Base-by-base conservation (phyloP, 1,140 invertebrate species). In the Alviniconcha marisindica region DNA sequence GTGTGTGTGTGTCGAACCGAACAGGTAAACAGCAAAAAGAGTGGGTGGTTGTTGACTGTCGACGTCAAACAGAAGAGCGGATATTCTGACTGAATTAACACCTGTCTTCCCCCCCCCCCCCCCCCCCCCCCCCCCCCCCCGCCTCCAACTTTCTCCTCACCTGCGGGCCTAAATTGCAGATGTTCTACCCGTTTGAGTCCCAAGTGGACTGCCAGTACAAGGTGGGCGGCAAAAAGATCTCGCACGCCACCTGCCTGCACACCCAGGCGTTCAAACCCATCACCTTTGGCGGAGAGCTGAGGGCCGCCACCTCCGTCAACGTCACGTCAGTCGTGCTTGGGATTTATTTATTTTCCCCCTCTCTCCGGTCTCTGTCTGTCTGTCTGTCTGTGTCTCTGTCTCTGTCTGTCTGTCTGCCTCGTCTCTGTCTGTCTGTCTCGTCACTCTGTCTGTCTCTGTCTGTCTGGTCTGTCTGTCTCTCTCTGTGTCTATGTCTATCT, bases 251-350 rank as follows among this genome's bases (percentile, higher is more conserved):
- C 1, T 76, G 73, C 31, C 24, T n/a, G 1, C 73, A 76, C 40
- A 36, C 12, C n/a, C 73, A 76, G 73, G 40, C n/a, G 4, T 76
- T 76, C 44, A 76, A 54, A 76, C 73, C 73, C 73, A 33, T 76
- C 42, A 76, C 73, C 42, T 76, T 76, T 54, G 40, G 38, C n/a
- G 73, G 73, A 28, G 10, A 76, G 4, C 73, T 51, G 24, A 28
- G 12, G 33, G 24, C 44, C 14, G n/a, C 73, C 31, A 31, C 73
- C 0, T 24, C 73, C 14, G n/a, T 54, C 12, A 76, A 48, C 28
- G 44, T 76, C 73, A 76, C 73, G 73, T 76, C 5, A 76, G 73
- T 48, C 60, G 7, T 7, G 60, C 60, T 63, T 5, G n/a, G n/a
- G 28, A 60, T 0, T 60, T 2, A 51, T 21, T 60, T 60, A n/a